Conservation (phyloP, 2,888 invertebrate genomes). For the Callinectes sapidus region DNA sequence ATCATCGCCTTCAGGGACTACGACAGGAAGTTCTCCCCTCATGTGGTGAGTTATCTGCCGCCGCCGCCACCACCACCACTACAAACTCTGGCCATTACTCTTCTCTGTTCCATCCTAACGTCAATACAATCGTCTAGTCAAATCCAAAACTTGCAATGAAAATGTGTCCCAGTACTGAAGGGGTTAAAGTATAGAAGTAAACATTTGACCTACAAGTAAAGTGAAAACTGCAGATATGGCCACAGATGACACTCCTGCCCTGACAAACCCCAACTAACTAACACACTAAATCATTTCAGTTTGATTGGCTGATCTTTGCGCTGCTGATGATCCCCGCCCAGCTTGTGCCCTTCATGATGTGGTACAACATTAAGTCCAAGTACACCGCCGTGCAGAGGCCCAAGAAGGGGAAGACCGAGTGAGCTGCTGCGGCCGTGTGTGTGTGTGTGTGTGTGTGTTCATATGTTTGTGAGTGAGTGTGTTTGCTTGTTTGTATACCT, state of each 20-base stretch:
- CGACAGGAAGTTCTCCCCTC: constrained; percentile 97
- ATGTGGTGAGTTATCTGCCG: constrained; percentile 82
- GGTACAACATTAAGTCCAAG: constrained; percentile 96
- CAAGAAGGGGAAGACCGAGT: constrained; percentile 59
- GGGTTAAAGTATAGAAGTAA: too few species aligned
- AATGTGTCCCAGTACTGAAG: too few species aligned
- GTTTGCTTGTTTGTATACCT: too few species aligned
- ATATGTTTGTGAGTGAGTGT: background rate
- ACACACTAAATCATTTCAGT: constrained; percentile 75
- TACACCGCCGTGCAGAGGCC: constrained; percentile 79
- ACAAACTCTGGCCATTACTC: background rate
- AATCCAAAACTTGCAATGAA: too few species aligned
- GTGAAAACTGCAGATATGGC: too few species aligned
- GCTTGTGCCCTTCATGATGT: constrained; percentile 93
- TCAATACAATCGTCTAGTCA: too few species aligned
- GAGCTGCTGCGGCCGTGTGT: background rate
- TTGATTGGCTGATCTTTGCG: constrained; percentile 97
- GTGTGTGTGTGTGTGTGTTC: background rate
- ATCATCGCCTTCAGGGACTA: constrained; percentile 94
- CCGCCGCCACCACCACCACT: background rate
- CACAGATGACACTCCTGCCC: too few species aligned
- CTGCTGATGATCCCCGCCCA: constrained; percentile 97
- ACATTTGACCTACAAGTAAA: too few species aligned
- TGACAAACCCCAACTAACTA: too few species aligned
- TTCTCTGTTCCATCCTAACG: too few species aligned